Conservation (phyloP, 1,140 invertebrate species). For the Periplaneta americana region DNA sequence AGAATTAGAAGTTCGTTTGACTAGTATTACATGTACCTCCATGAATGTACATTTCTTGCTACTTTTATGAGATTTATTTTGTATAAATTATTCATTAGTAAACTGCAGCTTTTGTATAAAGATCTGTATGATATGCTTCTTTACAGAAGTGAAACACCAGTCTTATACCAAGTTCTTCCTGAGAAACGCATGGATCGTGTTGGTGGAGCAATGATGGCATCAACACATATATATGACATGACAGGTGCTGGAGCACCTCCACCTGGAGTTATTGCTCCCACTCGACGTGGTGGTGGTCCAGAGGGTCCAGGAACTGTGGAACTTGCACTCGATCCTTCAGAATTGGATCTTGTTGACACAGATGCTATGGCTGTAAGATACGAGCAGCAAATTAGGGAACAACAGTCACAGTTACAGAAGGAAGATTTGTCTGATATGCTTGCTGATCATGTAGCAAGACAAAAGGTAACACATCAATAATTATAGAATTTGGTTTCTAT, state of each 20-base stretch:
- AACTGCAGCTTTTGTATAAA: no score
- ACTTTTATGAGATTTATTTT: no score
- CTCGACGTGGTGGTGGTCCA: slow-evolving; percentile 34
- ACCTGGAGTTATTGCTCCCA: slow-evolving; percentile 38
- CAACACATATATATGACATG: slow-evolving; percentile 95
- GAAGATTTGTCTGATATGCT: slow-evolving; percentile 99
- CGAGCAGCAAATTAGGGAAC: slow-evolving; percentile 91
- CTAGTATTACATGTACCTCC: no score
- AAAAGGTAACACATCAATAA: slow-evolving; percentile 61
- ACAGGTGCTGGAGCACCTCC: slow-evolving; percentile 50
- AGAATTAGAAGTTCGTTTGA: no score
- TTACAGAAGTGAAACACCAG: slow-evolving; percentile 76
- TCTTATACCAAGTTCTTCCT: slow-evolving; percentile 88
- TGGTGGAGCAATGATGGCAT: slow-evolving; percentile 96
- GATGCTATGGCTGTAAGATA: slow-evolving; percentile 95
- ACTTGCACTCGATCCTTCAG: slow-evolving; percentile 93
- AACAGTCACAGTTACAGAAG: slow-evolving; percentile 78
- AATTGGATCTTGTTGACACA: slow-evolving; percentile 92
- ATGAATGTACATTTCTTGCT: no score
- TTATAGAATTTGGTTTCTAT: slow-evolving; percentile 13
- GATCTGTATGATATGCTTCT: no score
- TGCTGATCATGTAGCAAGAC: slow-evolving; percentile 93
- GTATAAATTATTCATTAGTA: no score
- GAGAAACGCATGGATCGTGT: slow-evolving; percentile 89
- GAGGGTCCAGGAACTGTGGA: slow-evolving; percentile 70